Base-by-base conservation (phyloP, 2,797 vertebrate genomes). In the Lates japonicus region DNA sequence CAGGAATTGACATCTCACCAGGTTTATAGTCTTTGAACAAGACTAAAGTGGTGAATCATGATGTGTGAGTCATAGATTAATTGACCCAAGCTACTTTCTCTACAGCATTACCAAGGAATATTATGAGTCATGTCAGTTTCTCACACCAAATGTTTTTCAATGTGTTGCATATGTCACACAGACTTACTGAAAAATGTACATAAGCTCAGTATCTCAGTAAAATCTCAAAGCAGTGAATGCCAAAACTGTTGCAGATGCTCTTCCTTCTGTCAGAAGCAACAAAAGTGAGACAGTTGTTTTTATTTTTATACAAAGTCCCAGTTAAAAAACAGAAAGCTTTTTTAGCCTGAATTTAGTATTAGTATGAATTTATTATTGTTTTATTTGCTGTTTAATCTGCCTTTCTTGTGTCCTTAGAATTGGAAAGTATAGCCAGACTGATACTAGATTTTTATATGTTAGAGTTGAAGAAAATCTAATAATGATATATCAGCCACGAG, bases 31-130 rank as follows among this genome's bases (percentile, higher is more conserved):
- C 22, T 76, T 37, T 76, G 20, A 51, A 44, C 25, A 44, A 31
- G 42, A 31, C 52, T 20, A 9, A 70, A 62, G 5, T 25, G 41
- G 2, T 55, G 25, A 55, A 44, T 75, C 33, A 75, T 4, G 3
- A n/a, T 46, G 48, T 60, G 31, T 76, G 62, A 79, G n/a, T 78
- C 60, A 64, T 20, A 33, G 22, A 64, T 22, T 39, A 37, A 68
- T 58, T 71, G 22, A 70, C 37, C 51, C 42, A 31, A 68, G 44
- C 12, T 39, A 19, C 52, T 59, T 59, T 46, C 6, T 54, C 39
- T n/a, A 20, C 39, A 6, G 16, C 55, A 59, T 57, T 46, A 57
- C 25, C 35, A 29, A 61, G 60, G 41, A 58, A 60, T 44, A 74
- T 42, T 49, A 57, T 54, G 62, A 76, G 71, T 69, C 58, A 39